phyloP scores from a whole-genome alignment of 1,140 invertebrate genomes.

The Trigoniulus corallinus region DNA sequence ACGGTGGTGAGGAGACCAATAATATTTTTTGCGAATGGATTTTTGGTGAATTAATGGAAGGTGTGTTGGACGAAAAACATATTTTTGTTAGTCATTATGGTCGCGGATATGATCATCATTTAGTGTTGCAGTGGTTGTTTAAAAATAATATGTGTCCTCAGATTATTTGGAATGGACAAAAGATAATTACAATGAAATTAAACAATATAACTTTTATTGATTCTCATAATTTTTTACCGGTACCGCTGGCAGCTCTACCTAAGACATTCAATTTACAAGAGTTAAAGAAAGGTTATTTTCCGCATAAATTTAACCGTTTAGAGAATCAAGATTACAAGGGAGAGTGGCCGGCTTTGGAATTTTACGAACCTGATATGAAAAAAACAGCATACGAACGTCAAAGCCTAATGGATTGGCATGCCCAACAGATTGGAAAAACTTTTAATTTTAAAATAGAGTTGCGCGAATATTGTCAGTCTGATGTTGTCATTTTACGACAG shows the following conservation, averaged over 20 bases:
- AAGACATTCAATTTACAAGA: constrained; percentile 3
- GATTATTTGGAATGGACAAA: constrained; percentile 1
- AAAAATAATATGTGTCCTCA: background rate
- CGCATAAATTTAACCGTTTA: constrained; percentile 6
- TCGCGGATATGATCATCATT: constrained; percentile 4
- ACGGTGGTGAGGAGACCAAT: background rate
- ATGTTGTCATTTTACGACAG: constrained; percentile 5
- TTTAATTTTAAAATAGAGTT: constrained; percentile 6
- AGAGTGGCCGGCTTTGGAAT: background rate
- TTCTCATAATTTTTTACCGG: constrained; percentile 9
- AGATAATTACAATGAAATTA: background rate
- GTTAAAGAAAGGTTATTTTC: constrained; percentile 7
- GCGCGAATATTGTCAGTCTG: constrained; percentile 3
- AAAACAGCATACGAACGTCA: background rate
- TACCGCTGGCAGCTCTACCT: constrained; percentile 5
- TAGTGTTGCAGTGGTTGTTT: too few relatives aligned
- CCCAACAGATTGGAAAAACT: background rate
- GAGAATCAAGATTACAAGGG: constrained; percentile 9
- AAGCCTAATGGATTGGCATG: too few relatives aligned
- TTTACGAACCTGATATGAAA: background rate
- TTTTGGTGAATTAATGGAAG: background rate
- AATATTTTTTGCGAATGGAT: background rate
- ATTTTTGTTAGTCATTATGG: constrained; percentile 6
- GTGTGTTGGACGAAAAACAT: background rate
- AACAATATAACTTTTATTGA: background rate